Conservation (phyloP, 2,113 vertebrate genomes). For the Sinocyclocheilus rhinocerous region DNA sequence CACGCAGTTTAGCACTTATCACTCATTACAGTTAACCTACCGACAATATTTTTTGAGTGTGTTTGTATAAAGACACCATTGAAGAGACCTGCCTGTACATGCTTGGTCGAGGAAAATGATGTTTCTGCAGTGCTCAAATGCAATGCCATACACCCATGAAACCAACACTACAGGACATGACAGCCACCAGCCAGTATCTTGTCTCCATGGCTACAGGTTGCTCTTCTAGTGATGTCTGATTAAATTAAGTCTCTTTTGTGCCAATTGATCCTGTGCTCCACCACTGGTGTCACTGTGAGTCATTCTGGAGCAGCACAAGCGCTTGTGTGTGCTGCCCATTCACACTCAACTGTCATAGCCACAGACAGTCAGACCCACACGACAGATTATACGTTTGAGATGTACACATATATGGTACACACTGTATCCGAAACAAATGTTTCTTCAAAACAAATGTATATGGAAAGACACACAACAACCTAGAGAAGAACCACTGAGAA, state of each 20-base stretch:
- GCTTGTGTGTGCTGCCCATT: constrained; percentile 4
- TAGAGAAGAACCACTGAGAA: too few species aligned
- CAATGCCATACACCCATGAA: neutral
- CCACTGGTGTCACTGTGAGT: constrained; percentile 34
- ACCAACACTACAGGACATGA: constrained; percentile 27
- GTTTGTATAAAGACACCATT: neutral
- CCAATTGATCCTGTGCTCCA: constrained; percentile 45
- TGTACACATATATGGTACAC: neutral
- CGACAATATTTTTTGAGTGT: neutral
- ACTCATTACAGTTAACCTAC: neutral
- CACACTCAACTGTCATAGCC: neutral
- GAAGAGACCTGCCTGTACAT: neutral
- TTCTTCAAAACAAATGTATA: neutral
- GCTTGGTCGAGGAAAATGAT: neutral
- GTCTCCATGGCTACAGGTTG: constrained; percentile 52
- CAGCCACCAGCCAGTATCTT: constrained; percentile 30
- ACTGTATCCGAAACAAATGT: neutral
- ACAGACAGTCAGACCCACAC: constrained; percentile 10
- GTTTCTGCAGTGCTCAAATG: constrained; percentile 24
- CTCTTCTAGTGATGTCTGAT: constrained; percentile 39
- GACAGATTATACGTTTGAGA: neutral
- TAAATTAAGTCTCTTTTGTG: constrained; percentile 49
- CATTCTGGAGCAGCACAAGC: constrained; percentile 12
- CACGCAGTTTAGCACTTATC: neutral
- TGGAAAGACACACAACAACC: neutral